phyloP scores from a whole-genome alignment of 2,113 vertebrate genomes.

The Phylloscopus whistleri region DNA sequence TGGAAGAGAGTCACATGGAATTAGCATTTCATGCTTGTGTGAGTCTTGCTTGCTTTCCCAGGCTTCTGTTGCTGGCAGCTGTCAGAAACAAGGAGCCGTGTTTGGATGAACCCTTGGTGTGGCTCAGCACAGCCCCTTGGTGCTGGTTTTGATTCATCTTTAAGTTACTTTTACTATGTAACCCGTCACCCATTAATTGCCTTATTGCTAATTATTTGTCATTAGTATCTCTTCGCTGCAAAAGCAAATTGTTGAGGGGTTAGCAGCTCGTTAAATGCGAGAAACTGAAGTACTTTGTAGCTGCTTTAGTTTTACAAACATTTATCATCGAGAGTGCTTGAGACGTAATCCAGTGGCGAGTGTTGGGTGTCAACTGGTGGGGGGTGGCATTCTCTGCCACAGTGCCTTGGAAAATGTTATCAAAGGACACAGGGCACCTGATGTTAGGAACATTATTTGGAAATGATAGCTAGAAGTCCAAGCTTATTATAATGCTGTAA shows the following conservation, averaged over 20 bases:
- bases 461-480: not conserved
- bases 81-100: not conserved
- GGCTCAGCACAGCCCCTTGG: not conserved
- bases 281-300: not conserved
- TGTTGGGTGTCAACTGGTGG: not conserved
- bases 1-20: not conserved
- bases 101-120: not conserved
- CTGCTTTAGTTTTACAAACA: not conserved
- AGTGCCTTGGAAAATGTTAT: not conserved
- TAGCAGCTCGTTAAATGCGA: not conserved
- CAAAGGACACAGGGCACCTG: not conserved
- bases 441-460: not conserved
- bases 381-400: not conserved
- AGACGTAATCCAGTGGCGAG: not conserved
- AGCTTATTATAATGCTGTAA: not conserved
- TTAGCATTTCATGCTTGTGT: not conserved
- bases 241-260: not conserved
- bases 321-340: not conserved
- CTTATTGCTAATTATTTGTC: not conserved
- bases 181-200: not conserved
- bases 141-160: not conserved
- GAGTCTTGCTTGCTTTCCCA: not conserved
- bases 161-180: not conserved
- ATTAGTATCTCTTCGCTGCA: not conserved
- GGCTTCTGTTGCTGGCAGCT: not conserved